phyloP scores from a whole-genome alignment of 30 jellyfish, hydroid and myxozoan genomes.

The Catostylus mosaicus region DNA sequence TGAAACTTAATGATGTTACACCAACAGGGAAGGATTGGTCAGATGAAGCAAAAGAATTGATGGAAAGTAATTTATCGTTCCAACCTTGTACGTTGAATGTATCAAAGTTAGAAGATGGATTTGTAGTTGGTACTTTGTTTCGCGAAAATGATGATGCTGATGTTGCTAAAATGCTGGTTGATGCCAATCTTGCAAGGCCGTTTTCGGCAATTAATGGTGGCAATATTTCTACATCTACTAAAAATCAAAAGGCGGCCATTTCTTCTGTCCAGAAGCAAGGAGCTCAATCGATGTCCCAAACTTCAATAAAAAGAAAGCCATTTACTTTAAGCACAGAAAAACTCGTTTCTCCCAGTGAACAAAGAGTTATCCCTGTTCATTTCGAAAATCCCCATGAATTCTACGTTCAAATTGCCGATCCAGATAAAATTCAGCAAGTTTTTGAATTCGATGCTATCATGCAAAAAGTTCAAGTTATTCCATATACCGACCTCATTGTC shows the following conservation, averaged over 20 bases:
- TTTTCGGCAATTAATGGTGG: not conserved
- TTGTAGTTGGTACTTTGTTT: slow-evolving; percentile 11
- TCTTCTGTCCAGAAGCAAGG: not conserved
- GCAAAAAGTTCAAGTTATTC: not conserved
- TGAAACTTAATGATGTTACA: slow-evolving; percentile 40
- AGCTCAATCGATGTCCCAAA: not conserved
- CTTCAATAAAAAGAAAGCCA: not conserved
- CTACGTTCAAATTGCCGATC: slow-evolving; percentile 57
- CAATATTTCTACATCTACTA: not conserved
- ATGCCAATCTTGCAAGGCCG: slow-evolving; percentile 13
- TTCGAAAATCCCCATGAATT: slow-evolving; percentile 53
- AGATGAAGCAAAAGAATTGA: slow-evolving; percentile 7
- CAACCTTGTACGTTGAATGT: slow-evolving; percentile 29
- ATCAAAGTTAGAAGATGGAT: not conserved
- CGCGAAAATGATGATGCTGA: slow-evolving; percentile 17
- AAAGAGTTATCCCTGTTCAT: slow-evolving; percentile 41
- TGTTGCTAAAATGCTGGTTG: slow-evolving; percentile 31
- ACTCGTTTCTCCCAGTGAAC: not conserved
- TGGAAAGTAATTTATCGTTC: slow-evolving; percentile 22
- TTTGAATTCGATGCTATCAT: slow-evolving; percentile 26
- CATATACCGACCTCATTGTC: slow-evolving; percentile 2
- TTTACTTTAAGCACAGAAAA: slow-evolving; percentile 3
- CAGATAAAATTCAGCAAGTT: slow-evolving; percentile 18
- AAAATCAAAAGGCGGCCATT: not conserved
- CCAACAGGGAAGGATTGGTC: slow-evolving; percentile 29